Conservation (phyloP, 92 coral and sea anemone genomes). For the Palythoa grandis region DNA sequence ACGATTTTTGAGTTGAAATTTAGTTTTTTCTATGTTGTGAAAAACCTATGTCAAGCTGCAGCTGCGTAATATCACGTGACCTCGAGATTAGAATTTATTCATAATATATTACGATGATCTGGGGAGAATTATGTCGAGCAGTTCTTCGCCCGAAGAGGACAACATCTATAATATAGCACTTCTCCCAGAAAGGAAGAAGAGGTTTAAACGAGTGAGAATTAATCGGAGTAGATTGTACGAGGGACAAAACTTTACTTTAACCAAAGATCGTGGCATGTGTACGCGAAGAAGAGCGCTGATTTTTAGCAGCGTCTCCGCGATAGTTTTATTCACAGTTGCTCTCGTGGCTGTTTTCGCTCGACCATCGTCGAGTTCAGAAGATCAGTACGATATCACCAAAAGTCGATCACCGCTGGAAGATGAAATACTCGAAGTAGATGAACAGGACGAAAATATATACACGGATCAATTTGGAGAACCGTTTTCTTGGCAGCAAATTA, state of each 20-base stretch:
- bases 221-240: slow-evolving; percentile 52
- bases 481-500: slow-evolving; percentile 58
- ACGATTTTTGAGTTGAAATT: background rate
- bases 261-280: slow-evolving; percentile 61
- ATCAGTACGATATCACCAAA: slow-evolving; percentile 46
- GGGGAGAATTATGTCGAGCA: slow-evolving; percentile 49
- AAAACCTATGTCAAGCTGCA: background rate
- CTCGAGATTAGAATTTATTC: slow-evolving; percentile 8
- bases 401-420: slow-evolving; percentile 60
- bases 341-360: slow-evolving; percentile 76
- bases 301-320: slow-evolving; percentile 64
- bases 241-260: slow-evolving; percentile 33
- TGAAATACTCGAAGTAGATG: slow-evolving; percentile 21
- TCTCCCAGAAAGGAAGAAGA: slow-evolving; percentile 71
- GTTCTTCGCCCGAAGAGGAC: slow-evolving; percentile 54
- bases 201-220: slow-evolving; percentile 52
- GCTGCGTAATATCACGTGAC: slow-evolving; percentile 41
- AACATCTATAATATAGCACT: slow-evolving; percentile 77
- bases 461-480: slow-evolving; percentile 24
- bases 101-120: slow-evolving; percentile 23
- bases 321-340: slow-evolving; percentile 67
- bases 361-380: slow-evolving; percentile 77
- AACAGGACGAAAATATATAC: slow-evolving; percentile 31
- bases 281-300: slow-evolving; percentile 67
- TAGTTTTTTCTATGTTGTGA: background rate